Evolutionary conservation across 2,113 vertebrate species (phyloP).

Genomic region (Caretta caretta): DNA sequence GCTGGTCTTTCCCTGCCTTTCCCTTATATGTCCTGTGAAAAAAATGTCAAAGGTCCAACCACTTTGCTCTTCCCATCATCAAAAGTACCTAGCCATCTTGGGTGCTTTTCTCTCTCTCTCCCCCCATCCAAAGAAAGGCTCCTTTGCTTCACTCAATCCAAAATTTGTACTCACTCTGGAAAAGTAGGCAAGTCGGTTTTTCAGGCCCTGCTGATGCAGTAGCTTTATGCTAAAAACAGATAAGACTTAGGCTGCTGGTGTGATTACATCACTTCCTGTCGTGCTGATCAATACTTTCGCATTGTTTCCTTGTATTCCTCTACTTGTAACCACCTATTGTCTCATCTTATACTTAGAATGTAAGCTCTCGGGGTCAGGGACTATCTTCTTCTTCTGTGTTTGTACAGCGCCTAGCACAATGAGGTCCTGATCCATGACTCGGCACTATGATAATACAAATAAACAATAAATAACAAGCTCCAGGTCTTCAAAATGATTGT

Average conservation of each 20-base stretch:
- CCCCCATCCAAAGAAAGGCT: not conserved
- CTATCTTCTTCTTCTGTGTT: too few species aligned
- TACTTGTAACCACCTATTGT: too few species aligned
- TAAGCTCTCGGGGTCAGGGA: too few species aligned
- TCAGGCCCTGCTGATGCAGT: not conserved
- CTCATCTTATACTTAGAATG: too few species aligned
- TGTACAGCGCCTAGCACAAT: too few species aligned
- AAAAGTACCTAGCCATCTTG: not conserved
- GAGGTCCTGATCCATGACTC: too few species aligned
- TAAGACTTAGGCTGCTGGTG: not conserved
- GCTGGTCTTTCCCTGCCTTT: not conserved
- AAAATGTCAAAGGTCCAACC: not conserved
- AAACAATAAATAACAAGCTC: not conserved
- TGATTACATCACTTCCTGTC: too few species aligned
- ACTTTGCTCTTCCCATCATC: not conserved
- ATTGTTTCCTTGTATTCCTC: not conserved
- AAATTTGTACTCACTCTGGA: not conserved
- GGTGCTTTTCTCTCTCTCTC: not conserved
- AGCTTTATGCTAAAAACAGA: not conserved
- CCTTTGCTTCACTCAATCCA: not conserved
- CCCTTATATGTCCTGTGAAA: not conserved
- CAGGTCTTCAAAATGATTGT: not conserved
- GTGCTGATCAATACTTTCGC: not conserved
- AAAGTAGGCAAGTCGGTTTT: not conserved
- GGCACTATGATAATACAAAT: too few species aligned